These are phyloP conservation scores for Gallinago stenura DNA, from an alignment of 2,797 vertebrate species.

Conservation along the genomic window DNA sequence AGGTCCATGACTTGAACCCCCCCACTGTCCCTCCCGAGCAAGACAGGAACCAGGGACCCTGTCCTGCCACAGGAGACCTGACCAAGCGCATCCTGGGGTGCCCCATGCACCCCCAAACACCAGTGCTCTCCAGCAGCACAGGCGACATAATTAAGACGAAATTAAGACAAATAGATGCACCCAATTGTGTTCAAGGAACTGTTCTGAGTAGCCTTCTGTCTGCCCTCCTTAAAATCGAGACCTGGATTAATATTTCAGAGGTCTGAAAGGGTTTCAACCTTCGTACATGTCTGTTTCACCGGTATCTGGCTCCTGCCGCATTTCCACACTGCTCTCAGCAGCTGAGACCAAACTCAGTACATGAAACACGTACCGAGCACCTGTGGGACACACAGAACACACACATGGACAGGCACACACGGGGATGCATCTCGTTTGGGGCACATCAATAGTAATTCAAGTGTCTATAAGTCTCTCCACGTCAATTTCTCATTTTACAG, in stretches of 20 bases:
- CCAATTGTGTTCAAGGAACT: not conserved
- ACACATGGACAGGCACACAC: not conserved
- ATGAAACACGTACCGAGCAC: not conserved
- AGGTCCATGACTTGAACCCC: not conserved
- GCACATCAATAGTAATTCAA: not conserved
- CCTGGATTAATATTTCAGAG: not conserved
- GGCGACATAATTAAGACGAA: not conserved
- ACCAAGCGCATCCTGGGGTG: not conserved
- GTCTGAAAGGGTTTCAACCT: not conserved
- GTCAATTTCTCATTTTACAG: not conserved
- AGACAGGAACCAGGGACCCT: not conserved
- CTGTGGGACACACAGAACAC: not conserved
- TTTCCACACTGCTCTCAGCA: not conserved
- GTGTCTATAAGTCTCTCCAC: not conserved
- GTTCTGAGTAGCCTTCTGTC: not conserved
- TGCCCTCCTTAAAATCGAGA: not conserved
- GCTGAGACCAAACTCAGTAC: not conserved
- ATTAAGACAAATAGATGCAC: not conserved
- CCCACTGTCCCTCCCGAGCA: not conserved
- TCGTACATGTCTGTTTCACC: not conserved
- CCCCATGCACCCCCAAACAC: not conserved
- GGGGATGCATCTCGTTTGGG: not conserved
- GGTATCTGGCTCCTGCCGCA: not conserved
- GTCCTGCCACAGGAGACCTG: not conserved
- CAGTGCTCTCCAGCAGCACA: not conserved